Conservation (phyloP, 2,113 vertebrate genomes). For the Cottus gobio region DNA sequence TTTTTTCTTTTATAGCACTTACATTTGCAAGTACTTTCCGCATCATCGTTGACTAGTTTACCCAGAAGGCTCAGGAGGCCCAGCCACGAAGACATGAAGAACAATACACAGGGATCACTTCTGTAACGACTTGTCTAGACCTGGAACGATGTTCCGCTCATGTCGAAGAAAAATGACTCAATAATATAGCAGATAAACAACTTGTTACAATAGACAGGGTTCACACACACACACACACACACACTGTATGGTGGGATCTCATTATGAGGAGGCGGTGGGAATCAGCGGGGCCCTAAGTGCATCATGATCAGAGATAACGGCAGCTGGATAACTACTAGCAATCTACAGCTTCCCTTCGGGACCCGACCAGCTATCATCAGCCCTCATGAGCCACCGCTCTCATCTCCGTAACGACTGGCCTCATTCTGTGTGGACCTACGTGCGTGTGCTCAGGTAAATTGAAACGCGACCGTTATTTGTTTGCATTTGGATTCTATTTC, state of each 20-base stretch:
- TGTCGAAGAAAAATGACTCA: neutral
- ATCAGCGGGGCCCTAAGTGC: conserved; percentile 45
- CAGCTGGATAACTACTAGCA: conserved; percentile 58
- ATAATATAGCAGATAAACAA: neutral
- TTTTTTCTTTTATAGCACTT: neutral
- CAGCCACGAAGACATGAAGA: neutral
- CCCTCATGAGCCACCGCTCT: conserved; percentile 70
- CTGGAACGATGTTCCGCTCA: neutral
- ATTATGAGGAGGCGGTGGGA: conserved; percentile 25
- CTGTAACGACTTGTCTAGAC: neutral
- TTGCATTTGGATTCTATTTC: conserved; percentile 13
- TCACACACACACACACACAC: neutral
- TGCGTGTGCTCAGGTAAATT: conserved; percentile 23
- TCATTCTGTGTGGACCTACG: conserved; percentile 33
- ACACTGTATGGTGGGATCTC: conserved; percentile 5
- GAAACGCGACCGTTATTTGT: conserved; percentile 32
- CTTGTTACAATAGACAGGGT: neutral
- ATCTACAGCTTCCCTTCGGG: conserved; percentile 49
- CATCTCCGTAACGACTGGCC: conserved; percentile 62
- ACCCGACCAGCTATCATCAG: conserved; percentile 71
- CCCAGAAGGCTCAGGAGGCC: neutral
- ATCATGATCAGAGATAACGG: conserved; percentile 67
- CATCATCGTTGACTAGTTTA: neutral
- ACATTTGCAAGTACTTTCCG: neutral
- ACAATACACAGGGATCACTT: neutral